Evolutionary conservation across 2,888 invertebrate species (phyloP), one percentile per base, ranked within the genome.

Genomic region (Saturnia pavonia): DNA sequence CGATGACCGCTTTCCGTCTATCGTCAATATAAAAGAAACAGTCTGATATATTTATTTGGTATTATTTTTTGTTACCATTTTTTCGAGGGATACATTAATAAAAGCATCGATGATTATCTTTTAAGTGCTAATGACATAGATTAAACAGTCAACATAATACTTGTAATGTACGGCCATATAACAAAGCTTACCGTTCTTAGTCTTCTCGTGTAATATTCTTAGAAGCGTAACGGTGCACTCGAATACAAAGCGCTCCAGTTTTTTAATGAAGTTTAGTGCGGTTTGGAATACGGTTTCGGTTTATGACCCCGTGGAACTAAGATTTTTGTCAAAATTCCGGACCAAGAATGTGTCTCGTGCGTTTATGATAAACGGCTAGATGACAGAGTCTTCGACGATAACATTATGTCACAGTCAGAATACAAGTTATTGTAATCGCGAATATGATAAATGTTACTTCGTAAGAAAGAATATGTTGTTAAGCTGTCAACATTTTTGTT

Each of bases 191-290:
- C 89, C 87, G 88, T 90, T 88, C 83, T 83, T 83, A 84, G 85
- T 85, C 82, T 79, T 80, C 86, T 84, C 83, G 80, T 81, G 79
- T 81, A 78, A 79, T 84, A 82, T 90, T 91, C 90, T 82, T 75
- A 89, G 90, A 91, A 91, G 74, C 72, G 78, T 91, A 91, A 91
- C 91, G 89, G 91, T 89, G 79, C 80, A 75, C 75, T 78, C 80
- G 79, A 79, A 82, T 82, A 84, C 80, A 86, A 88, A 89, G 85
- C 84, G 87, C 87, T 88, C 88, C 85, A 89, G 87, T 88, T 90
- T 83, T 82, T 82, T 83, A 81, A 83, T 85, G 85, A 87, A 85
- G 78, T 82, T 83, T 80, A 82, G 79, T 81, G 77, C 77, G 78
- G 80, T 80, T 80, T 78, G 79, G 77, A 80, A 77, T 22, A 54